phyloP scores from a whole-genome alignment of 2,113 vertebrate species.

The Embiotoca jacksoni region DNA sequence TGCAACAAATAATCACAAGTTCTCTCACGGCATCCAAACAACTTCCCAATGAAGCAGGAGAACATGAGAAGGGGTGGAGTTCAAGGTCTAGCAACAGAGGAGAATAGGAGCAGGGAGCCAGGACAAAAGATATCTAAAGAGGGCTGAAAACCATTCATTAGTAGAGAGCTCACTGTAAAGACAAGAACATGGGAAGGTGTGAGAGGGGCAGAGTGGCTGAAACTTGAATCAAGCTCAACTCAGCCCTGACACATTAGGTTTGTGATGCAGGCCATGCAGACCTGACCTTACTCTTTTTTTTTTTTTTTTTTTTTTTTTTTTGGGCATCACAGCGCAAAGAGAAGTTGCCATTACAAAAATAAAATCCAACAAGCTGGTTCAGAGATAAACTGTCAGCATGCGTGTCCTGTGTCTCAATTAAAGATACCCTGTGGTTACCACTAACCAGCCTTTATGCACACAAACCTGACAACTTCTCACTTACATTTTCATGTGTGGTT shows the following conservation, averaged over 20 bases:
- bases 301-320: no score
- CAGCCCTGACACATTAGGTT: conserved; percentile 9
- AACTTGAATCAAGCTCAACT: conserved; percentile 48
- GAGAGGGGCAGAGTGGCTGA: conserved; percentile 49
- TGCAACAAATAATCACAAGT: conserved; percentile 21
- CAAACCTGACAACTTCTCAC: background rate
- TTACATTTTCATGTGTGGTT: background rate
- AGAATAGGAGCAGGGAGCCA: conserved; percentile 61
- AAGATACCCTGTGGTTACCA: conserved; percentile 43
- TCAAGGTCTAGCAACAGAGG: conserved; percentile 56
- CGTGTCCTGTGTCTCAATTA: background rate
- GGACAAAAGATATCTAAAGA: conserved; percentile 71
- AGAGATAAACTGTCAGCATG: background rate
- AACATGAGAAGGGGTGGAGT: conserved; percentile 80
- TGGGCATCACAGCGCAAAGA: background rate
- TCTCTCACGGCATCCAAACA: conserved; percentile 41
- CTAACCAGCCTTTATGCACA: background rate
- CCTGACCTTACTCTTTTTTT: background rate
- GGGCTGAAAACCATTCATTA: conserved; percentile 76
- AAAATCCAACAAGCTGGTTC: background rate
- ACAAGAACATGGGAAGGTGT: conserved; percentile 52
- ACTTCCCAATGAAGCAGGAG: conserved; percentile 50
- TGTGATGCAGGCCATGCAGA: background rate
- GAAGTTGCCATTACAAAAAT: background rate
- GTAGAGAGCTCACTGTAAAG: conserved; percentile 45